Evolutionary conservation across 2,113 vertebrate species (phyloP).

Genomic region (Fulica atra): DNA sequence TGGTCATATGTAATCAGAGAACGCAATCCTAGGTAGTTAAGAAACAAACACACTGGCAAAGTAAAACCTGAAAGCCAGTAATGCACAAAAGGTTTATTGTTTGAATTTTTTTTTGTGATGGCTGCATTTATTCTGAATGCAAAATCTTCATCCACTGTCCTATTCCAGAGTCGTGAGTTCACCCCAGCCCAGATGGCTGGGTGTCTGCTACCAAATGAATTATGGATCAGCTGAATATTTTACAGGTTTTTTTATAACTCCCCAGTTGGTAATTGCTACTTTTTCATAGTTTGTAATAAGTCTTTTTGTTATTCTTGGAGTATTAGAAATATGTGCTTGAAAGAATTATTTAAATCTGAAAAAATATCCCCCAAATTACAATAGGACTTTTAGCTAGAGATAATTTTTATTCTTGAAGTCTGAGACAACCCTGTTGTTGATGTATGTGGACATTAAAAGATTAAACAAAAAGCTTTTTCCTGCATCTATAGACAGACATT

Average conservation of each 20-base stretch:
- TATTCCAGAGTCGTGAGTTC: background rate
- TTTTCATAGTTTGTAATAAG: constrained; percentile 42
- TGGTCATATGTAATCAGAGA: background rate
- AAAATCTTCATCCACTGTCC: background rate
- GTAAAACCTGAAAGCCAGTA: background rate
- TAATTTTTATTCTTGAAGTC: background rate
- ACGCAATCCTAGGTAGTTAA: background rate
- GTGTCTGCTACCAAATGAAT: constrained; percentile 62
- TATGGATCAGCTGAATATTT: constrained; percentile 67
- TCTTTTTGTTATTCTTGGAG: constrained; percentile 6
- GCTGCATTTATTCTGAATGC: background rate
- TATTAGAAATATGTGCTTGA: constrained; percentile 16
- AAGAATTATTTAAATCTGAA: background rate
- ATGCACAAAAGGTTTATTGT: background rate
- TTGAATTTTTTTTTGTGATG: background rate
- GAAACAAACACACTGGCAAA: background rate
- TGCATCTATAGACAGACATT: background rate
- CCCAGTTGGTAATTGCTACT: constrained; percentile 10
- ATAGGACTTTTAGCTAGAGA: background rate
- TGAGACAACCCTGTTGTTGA: background rate
- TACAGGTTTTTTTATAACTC: constrained; percentile 54
- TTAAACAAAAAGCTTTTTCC: background rate
- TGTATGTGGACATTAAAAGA: background rate
- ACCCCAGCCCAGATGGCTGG: constrained; percentile 45
- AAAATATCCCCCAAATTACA: background rate